Conservation (phyloP, 2,888 invertebrate genomes). For the Xanthostigma xanthostigma region DNA sequence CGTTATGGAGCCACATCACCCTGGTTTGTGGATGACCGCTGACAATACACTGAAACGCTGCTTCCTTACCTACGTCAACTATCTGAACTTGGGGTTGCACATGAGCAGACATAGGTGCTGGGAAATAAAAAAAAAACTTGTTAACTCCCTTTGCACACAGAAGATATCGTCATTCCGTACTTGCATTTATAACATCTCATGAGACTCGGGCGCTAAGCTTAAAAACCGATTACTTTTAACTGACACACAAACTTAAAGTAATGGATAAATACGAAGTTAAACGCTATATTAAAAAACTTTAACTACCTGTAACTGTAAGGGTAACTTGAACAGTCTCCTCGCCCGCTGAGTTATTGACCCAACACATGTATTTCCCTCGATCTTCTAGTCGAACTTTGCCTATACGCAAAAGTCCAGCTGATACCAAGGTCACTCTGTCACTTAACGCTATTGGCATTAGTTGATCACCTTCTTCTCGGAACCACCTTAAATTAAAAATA, state of each 20-base stretch:
- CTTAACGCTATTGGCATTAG: constrained; percentile 49
- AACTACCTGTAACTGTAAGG: constrained; percentile 58
- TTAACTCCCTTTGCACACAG: neutral
- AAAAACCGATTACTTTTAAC: neutral
- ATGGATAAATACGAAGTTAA: constrained; percentile 3
- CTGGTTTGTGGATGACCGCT: constrained; percentile 73
- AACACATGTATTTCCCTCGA: constrained; percentile 76
- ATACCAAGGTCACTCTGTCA: constrained; percentile 40
- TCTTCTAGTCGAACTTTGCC: constrained; percentile 59
- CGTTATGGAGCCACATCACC: constrained; percentile 70
- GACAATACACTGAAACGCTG: constrained; percentile 74
- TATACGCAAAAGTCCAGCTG: constrained; percentile 50
- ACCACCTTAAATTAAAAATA: constrained; percentile 43
- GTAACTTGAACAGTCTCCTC: constrained; percentile 65
- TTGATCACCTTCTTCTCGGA: constrained; percentile 57
- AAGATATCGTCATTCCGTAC: neutral
- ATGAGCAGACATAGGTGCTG: constrained; percentile 66
- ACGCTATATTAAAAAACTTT: neutral
- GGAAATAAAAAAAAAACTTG: constrained; percentile 19
- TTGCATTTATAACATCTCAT: too few species aligned
- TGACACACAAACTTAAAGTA: neutral
- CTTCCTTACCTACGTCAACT: constrained; percentile 71
- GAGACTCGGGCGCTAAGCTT: neutral
- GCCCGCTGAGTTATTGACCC: constrained; percentile 80
- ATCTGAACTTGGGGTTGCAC: constrained; percentile 63